phyloP scores from a whole-genome alignment of 2,797 vertebrate species.

The Percopsis omiscomaycus region DNA sequence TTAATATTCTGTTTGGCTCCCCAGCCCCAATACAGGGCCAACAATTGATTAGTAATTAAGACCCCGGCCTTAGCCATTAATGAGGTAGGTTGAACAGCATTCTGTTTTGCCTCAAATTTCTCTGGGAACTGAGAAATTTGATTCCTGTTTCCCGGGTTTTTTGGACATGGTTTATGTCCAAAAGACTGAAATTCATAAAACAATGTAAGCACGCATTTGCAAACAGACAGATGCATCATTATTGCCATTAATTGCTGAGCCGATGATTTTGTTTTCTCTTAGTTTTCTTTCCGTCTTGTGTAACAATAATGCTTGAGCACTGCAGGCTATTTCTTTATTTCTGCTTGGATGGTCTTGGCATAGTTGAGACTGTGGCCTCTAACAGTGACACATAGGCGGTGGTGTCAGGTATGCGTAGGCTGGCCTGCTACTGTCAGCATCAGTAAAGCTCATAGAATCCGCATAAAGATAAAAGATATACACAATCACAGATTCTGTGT shows the following conservation, averaged over 20 bases:
- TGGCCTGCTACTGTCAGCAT: constrained; percentile 55
- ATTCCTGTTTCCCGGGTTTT: constrained; percentile 11
- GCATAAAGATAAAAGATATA: constrained; percentile 44
- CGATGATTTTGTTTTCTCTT: constrained; percentile 6
- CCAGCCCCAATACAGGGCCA: constrained; percentile 33
- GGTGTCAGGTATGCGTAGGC: constrained; percentile 67
- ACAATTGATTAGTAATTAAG: constrained; percentile 66
- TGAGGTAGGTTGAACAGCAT: constrained; percentile 34
- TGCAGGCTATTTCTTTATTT: constrained; percentile 50
- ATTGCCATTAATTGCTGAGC: constrained; percentile 20
- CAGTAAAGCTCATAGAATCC: constrained; percentile 50
- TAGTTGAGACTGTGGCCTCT: constrained; percentile 55
- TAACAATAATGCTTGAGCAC: constrained; percentile 8
- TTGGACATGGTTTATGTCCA: background rate
- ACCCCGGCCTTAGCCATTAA: constrained; percentile 41
- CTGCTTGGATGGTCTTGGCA: constrained; percentile 47
- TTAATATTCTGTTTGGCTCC: constrained; percentile 58
- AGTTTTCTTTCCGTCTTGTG: constrained; percentile 23
- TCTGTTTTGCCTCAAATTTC: constrained; percentile 26
- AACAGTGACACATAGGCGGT: constrained; percentile 55
- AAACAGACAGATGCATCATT: constrained; percentile 3
- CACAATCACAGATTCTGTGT: constrained; percentile 45
- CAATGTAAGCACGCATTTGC: constrained; percentile 11
- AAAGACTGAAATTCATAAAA: constrained; percentile 27
- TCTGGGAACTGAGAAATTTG: constrained; percentile 7